phyloP scores from a whole-genome alignment of 2,888 invertebrate species.

The Melikaiella ostensackeni region DNA sequence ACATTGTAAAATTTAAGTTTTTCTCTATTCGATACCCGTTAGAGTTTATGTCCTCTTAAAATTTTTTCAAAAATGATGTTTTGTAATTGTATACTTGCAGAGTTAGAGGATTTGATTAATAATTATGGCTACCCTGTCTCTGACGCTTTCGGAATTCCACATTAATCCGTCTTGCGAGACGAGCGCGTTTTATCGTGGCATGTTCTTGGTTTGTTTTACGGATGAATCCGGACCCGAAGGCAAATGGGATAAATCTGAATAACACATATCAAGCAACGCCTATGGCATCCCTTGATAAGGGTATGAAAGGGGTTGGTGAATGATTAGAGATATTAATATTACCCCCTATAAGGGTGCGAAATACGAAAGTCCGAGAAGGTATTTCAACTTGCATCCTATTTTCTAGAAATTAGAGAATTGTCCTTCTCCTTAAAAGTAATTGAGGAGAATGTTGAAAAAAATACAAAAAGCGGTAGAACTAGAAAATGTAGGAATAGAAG shows the following conservation, averaged over 20 bases:
- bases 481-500: no score
- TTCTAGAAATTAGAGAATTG: not conserved
- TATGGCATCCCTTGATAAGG: slow-evolving; percentile 73
- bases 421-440: no score
- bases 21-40: no score
- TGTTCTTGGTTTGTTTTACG: slow-evolving; percentile 68
- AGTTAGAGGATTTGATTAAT: not conserved
- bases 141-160: slow-evolving; percentile 42
- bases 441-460: no score
- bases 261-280: slow-evolving; percentile 72
- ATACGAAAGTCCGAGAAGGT: slow-evolving; percentile 54
- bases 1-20: no score
- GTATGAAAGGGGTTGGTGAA: slow-evolving; percentile 74
- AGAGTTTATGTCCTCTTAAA: no score
- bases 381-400: not conserved
- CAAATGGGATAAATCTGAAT: slow-evolving; percentile 75
- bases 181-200: slow-evolving; percentile 64
- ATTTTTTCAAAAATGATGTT: no score
- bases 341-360: slow-evolving; percentile 67
- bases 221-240: slow-evolving; percentile 68
- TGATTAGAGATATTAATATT: slow-evolving; percentile 77
- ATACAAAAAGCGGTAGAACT: no score
- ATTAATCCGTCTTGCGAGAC: slow-evolving; percentile 66
- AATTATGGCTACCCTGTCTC: slow-evolving; percentile 9
- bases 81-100: not conserved